Evolutionary conservation across 2,888 invertebrate species (phyloP).

Genomic region (Augiades crinisus): DNA sequence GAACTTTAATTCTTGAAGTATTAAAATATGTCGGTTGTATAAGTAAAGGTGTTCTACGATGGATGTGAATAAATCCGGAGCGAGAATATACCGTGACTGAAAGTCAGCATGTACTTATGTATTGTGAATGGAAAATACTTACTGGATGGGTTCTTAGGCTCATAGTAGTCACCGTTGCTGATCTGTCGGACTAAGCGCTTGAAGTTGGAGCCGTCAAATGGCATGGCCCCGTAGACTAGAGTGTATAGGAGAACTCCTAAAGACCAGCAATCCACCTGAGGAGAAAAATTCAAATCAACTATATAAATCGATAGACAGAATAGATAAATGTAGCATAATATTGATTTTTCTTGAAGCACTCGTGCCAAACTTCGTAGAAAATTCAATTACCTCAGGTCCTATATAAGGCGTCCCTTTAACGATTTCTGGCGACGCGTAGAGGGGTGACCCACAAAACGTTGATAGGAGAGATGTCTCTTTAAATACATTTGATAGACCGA

Average conservation of each 20-base stretch:
- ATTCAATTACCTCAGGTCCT: slow-evolving; percentile 92
- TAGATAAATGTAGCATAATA: no score
- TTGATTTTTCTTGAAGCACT: no score
- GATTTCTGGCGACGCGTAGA: slow-evolving; percentile 98
- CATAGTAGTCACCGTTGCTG: slow-evolving; percentile 98
- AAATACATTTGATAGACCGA: slow-evolving; percentile 98
- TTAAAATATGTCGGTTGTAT: no score
- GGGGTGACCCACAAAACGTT: slow-evolving; percentile 97
- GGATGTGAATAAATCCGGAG: no score
- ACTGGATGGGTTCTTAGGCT: slow-evolving; percentile 96
- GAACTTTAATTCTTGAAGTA: no score
- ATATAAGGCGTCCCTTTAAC: slow-evolving; percentile 98
- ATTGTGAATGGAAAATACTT: slow-evolving; percentile 11
- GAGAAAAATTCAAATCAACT: no score
- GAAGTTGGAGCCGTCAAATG: slow-evolving; percentile 99
- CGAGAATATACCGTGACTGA: no score
- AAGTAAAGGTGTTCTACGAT: no score
- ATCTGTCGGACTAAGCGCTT: slow-evolving; percentile 98
- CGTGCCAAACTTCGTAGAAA: background rate
- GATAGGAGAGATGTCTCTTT: slow-evolving; percentile 91
- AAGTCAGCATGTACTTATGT: no score
- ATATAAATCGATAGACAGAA: no score
- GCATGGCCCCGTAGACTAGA: slow-evolving; percentile 99
- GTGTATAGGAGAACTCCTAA: slow-evolving; percentile 98
- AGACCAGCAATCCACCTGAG: slow-evolving; percentile 91